Evolutionary conservation across 2,797 vertebrate species (phyloP), one percentile per base, ranked within the genome.

Genomic region (Artibeus lituratus): DNA sequence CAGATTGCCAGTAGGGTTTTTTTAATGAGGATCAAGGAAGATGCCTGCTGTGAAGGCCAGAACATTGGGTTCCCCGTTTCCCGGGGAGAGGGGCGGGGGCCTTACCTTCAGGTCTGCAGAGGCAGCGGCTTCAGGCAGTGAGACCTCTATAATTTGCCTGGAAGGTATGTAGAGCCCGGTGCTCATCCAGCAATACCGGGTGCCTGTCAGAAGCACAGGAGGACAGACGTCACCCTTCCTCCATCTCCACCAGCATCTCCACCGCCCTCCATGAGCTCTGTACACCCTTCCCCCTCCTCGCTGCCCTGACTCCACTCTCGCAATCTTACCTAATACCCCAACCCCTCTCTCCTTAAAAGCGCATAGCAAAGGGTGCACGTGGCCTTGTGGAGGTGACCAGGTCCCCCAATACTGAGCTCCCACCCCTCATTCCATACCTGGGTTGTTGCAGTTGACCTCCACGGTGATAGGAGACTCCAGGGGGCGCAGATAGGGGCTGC

Each of bases 111-210:
- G 99, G 21, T 97, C 98, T 29, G 98, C 99, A 39, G 98, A 97
- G 37, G 98, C 90, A 0, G 99, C 98, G 11, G 91, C 53, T 90
- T 97, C 95, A 62, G 99, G 99, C 37, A 99, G 82, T 0, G 98
- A 47, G 55, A 99, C 96, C 86, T 98, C 97, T 47, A 99, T 99
- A 91, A 98, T 99, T 97, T 99, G 99, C 42, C 99, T 99, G 95
- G 98, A 98, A 47, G 99, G 98, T 21, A 99, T 98, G 85, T 99
- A 99, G 35, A 99, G 98, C 10, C 99, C 99, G 0, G 99, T 99
- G 85, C 99, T 99, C 97, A 99, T 96, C 99, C 99, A 99, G 94
- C 97, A 97, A 98, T 99, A 92, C 97, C 97, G 94, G 44, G 96
- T 97, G 10, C 42, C 3, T 96, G 90, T 98, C 99, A 73, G 81